phyloP scores from a whole-genome alignment of 2,888 invertebrate species.

The Limnephilus lunatus region DNA sequence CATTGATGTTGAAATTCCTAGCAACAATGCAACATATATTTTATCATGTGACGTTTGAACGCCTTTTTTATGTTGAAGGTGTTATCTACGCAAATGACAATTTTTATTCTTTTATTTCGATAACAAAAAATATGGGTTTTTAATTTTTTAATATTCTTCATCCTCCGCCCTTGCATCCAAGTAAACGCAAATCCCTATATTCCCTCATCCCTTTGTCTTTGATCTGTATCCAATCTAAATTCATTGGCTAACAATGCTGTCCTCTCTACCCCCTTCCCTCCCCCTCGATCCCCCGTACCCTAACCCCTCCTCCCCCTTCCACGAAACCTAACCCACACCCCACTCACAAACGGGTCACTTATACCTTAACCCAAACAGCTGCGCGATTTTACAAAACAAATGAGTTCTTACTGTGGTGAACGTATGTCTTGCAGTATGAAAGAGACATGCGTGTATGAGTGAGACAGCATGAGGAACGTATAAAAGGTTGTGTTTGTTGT shows the following conservation, averaged over 20 bases:
- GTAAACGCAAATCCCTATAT: constrained; percentile 55
- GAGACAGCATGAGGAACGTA: too few relatives aligned
- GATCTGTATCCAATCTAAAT: constrained; percentile 67
- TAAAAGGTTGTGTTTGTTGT: too few relatives aligned
- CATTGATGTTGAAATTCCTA: neutral
- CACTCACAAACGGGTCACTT: neutral
- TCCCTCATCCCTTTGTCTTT: constrained; percentile 65
- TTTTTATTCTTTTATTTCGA: neutral
- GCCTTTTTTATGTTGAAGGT: too few relatives aligned
- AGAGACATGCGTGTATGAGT: too few relatives aligned
- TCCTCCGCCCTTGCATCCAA: constrained; percentile 2
- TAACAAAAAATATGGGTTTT: too few relatives aligned
- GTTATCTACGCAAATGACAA: neutral
- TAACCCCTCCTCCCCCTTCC: neutral
- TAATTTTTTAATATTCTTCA: neutral
- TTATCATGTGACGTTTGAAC: too few relatives aligned
- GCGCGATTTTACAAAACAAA: neutral
- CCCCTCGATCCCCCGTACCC: neutral
- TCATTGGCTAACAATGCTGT: constrained; percentile 66
- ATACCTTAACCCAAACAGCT: neutral
- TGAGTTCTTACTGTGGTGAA: too few relatives aligned
- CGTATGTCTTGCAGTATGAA: too few relatives aligned
- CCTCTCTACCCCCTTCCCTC: constrained; percentile 14
- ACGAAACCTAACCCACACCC: neutral
- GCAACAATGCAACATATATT: too few relatives aligned